phyloP scores from a whole-genome alignment of 2,888 invertebrate genomes.

The Tanytarsus gracilentus region DNA sequence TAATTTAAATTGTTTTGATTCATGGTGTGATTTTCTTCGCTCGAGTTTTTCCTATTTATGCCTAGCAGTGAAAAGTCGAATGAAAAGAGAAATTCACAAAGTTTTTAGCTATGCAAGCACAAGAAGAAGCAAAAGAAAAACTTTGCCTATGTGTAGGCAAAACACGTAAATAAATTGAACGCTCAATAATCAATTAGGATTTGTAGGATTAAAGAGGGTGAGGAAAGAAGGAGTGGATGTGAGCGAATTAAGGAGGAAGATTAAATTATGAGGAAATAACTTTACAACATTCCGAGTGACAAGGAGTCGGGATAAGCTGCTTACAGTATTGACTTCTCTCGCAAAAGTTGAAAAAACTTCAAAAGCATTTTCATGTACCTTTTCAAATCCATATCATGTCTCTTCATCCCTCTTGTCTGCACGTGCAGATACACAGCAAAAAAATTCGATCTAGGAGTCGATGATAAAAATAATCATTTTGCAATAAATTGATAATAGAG shows the following conservation, averaged over 20 bases:
- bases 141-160: not conserved
- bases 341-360: constrained; percentile 1
- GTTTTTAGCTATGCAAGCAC: too few species aligned
- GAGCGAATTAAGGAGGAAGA: not conserved
- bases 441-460: too few species aligned
- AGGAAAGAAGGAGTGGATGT: not conserved
- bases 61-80: too few species aligned
- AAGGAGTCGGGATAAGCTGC: not conserved
- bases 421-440: not conserved
- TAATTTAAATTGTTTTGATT: not conserved
- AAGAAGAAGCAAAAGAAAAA: not conserved
- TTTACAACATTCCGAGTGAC: too few species aligned
- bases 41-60: not conserved
- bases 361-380: constrained; percentile 10
- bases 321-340: not conserved
- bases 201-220: not conserved
- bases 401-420: not conserved
- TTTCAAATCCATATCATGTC: not conserved
- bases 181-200: constrained; percentile 15
- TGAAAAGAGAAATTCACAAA: not conserved
- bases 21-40: not conserved
- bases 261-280: constrained; percentile 5
- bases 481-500: too few species aligned
- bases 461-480: too few species aligned
- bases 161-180: constrained; percentile 12